Base-by-base conservation (phyloP, 2,888 invertebrate genomes). In the Pyrocoelia pectoralis region DNA sequence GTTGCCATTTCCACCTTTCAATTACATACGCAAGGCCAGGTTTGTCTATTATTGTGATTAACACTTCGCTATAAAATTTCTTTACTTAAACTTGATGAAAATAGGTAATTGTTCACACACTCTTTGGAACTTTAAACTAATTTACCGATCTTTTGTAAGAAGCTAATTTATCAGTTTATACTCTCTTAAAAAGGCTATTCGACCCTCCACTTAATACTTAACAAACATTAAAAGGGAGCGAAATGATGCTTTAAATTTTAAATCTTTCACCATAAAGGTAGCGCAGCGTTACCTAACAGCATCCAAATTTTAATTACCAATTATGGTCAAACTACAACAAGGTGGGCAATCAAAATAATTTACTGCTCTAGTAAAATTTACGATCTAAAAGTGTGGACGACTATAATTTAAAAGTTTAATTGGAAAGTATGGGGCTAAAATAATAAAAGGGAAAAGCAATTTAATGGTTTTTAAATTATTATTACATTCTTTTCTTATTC, bases 211-310 rank as follows among this genome's bases (percentile, higher is more conserved):
- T 15, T 15, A 10, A 43, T 46, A 10, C 46, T 15, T 65, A 8
- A 33, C 33, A 33, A 33, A 33, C 33, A 10, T 33, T 33, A 33
- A 33, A 33, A 6, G 33, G 33, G 33, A 33, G 33, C 33, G 61
- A 33, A 33, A 33, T 3, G 59, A 62, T 55, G 64, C 55, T 40
- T 58, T 65, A 58, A 68, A 68, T 50, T 65, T 66, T 65, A 67
- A 68, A 68, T 68, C 67, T 62, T 65, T 61, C 60, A 55, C 57
- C 65, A 57, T 68, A 67, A 67, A 67, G 65, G 61, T 65, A 63
- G 65, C 65, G 60, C n/a, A n/a, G 57, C 49, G 57, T 24, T 54
- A 57, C 65, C 65, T 65, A 63, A 67, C 19, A 65, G 62, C 68
- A 55, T 56, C 46, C 52, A 58, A 66, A 61, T 61, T 65, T 56